phyloP scores from a whole-genome alignment of 2,888 invertebrate species.

The Caenorhabditis japonica region DNA sequence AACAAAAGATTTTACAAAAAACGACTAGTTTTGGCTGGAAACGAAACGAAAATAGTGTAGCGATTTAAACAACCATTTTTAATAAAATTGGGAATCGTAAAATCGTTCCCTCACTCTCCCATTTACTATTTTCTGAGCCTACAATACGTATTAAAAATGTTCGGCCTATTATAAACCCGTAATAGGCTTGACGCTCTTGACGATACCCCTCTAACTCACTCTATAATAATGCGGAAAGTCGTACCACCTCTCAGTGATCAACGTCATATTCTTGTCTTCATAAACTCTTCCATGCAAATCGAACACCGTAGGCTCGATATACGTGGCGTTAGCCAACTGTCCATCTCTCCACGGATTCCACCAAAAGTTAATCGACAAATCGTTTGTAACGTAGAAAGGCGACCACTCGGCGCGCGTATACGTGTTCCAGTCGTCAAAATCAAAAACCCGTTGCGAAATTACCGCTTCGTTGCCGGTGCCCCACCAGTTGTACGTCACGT shows the following conservation, averaged over 20 bases:
- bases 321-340: constrained; percentile 66
- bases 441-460: constrained; percentile 83
- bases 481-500: constrained; percentile 97
- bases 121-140: too few species aligned
- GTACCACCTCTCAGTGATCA: constrained; percentile 69
- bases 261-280: constrained; percentile 67
- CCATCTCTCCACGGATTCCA: constrained; percentile 70
- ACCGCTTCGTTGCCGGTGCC: constrained; percentile 83
- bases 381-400: constrained; percentile 87
- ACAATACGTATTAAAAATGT: too few species aligned
- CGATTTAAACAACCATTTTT: too few species aligned
- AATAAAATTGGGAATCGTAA: too few species aligned
- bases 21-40: too few species aligned
- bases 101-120: too few species aligned
- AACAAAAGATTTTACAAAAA: too few species aligned
- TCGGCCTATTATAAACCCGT: too few species aligned
- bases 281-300: constrained; percentile 76
- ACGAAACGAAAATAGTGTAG: too few species aligned
- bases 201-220: too few species aligned
- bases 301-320: constrained; percentile 65
- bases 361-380: constrained; percentile 77
- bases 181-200: too few species aligned
- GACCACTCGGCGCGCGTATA: constrained; percentile 92
- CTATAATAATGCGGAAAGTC: constrained; percentile 68
- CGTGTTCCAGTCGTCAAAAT: constrained; percentile 94